Conservation (phyloP, 2,888 invertebrate species). For the Megalurothrips usitatus region DNA sequence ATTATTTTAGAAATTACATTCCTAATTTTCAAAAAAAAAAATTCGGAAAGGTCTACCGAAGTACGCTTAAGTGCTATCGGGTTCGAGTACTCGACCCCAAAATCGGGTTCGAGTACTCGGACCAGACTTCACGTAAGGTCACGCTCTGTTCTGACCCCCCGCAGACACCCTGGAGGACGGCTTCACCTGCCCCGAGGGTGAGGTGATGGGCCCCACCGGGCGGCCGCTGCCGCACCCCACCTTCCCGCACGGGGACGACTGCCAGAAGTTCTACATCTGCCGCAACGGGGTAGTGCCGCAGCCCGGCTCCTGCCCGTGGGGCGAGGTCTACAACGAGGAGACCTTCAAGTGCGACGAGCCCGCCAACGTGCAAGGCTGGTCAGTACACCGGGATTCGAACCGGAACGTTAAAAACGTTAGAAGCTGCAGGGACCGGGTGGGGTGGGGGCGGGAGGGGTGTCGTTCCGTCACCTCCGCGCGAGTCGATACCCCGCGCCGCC, state of each 20-base stretch:
- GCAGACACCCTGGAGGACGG: conserved; percentile 68
- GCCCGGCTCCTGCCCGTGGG: conserved; percentile 66
- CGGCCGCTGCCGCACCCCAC: conserved; percentile 69
- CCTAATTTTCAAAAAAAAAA: too few relatives aligned
- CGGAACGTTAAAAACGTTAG: too few relatives aligned
- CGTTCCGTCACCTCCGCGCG: too few relatives aligned
- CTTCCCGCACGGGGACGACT: conserved; percentile 72
- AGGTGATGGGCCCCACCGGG: conserved; percentile 62
- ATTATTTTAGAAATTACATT: too few relatives aligned
- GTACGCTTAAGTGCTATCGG: too few relatives aligned
- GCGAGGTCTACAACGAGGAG: conserved; percentile 73
- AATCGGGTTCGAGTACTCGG: not conserved
- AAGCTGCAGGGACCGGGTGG: not conserved
- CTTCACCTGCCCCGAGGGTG: conserved; percentile 69
- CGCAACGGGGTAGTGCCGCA: conserved; percentile 70
- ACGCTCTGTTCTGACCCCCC: conserved; percentile 36
- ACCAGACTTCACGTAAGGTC: too few relatives aligned
- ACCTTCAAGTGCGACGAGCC: conserved; percentile 72
- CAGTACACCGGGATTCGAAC: conserved; percentile 41
- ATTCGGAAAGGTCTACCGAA: too few relatives aligned
- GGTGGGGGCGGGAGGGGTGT: too few relatives aligned
- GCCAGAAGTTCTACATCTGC: conserved; percentile 78
- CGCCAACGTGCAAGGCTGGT: conserved; percentile 74
- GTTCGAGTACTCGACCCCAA: not conserved
- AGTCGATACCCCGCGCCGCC: not conserved